A percentile compares a stretch with the other conserved stretches of the same genome.
These are phyloP conservation scores for Dichetophora obliterata DNA, from an alignment of 2,888 invertebrate genomes.

Conservation along the genomic window DNA sequence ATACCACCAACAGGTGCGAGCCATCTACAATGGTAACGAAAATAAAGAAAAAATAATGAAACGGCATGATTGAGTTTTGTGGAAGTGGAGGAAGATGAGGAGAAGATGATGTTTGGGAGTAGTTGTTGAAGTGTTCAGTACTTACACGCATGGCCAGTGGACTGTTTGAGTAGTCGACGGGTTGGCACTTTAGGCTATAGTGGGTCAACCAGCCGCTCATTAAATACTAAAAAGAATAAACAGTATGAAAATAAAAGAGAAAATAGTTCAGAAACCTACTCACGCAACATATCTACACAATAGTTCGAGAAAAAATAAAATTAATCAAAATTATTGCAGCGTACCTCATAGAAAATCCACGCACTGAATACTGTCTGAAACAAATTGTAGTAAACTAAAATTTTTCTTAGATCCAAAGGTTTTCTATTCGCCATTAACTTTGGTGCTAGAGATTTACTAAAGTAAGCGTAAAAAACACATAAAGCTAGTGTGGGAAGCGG, in stretches of 20 bases:
- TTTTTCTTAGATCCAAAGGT: constrained; percentile 83
- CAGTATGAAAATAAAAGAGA: constrained; percentile 18
- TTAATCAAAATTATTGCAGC: constrained; percentile 51
- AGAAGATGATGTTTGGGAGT: neutral
- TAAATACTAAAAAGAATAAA: constrained; percentile 71
- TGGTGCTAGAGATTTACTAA: constrained; percentile 86
- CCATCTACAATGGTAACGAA: constrained; percentile 78
- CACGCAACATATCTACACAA: neutral
- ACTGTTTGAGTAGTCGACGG: constrained; percentile 85
- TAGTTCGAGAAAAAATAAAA: neutral
- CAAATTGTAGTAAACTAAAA: constrained; percentile 89
- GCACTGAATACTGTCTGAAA: constrained; percentile 90
- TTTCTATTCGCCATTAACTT: constrained; percentile 90
- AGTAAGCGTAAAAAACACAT: constrained; percentile 87
- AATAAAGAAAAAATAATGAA: constrained; percentile 22
- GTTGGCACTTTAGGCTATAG: constrained; percentile 87
- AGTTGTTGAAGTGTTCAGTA: constrained; percentile 42
- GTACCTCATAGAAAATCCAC: constrained; percentile 94
- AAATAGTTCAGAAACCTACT: neutral
- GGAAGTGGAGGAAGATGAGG: neutral
- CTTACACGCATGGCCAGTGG: constrained; percentile 80
- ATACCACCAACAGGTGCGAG: constrained; percentile 95
- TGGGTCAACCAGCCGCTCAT: constrained; percentile 82
- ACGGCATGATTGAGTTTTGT: neutral
- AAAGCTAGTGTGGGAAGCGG: constrained; percentile 87